phyloP scores from a whole-genome alignment of 1,140 invertebrate genomes.

The Carposina sasakii region DNA sequence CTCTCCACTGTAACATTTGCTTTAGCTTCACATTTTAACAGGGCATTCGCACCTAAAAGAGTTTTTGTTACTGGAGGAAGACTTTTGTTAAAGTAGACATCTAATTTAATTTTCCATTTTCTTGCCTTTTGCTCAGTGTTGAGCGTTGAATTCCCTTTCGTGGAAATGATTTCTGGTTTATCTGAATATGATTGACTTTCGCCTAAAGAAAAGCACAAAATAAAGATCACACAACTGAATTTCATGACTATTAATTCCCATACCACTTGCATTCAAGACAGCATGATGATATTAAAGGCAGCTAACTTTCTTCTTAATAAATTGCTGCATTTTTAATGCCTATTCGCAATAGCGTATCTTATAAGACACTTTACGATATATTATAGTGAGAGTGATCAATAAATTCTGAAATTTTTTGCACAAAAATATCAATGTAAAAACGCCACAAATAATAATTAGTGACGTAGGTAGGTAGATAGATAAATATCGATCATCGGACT shows the following conservation, averaged over 20 bases:
- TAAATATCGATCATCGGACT: too few species aligned
- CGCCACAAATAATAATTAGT: too few species aligned
- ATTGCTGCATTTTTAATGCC: too few species aligned
- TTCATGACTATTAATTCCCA: constrained; percentile 61
- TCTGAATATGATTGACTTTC: constrained; percentile 35
- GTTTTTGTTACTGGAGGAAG: constrained; percentile 43
- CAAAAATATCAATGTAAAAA: too few species aligned
- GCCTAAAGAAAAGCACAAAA: constrained; percentile 44
- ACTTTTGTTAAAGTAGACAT: constrained; percentile 59
- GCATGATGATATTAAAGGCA: too few species aligned
- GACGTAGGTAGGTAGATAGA: too few species aligned
- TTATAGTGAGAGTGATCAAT: too few species aligned
- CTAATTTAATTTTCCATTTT: constrained; percentile 62
- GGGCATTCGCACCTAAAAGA: constrained; percentile 34
- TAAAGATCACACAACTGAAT: constrained; percentile 51
- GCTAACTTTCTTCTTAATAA: too few species aligned
- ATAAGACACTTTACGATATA: too few species aligned
- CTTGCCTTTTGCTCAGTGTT: constrained; percentile 60
- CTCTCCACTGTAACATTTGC: constrained; percentile 64
- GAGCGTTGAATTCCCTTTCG: constrained; percentile 46
- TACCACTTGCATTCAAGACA: constrained; percentile 29
- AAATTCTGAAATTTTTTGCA: too few species aligned
- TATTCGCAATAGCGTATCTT: too few species aligned
- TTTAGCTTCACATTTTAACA: constrained; percentile 58
- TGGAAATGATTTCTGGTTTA: constrained; percentile 40